These are phyloP conservation scores for Drosophila suboccidentalis DNA, from an alignment of 2,888 invertebrate genomes.

Conservation along the genomic window DNA sequence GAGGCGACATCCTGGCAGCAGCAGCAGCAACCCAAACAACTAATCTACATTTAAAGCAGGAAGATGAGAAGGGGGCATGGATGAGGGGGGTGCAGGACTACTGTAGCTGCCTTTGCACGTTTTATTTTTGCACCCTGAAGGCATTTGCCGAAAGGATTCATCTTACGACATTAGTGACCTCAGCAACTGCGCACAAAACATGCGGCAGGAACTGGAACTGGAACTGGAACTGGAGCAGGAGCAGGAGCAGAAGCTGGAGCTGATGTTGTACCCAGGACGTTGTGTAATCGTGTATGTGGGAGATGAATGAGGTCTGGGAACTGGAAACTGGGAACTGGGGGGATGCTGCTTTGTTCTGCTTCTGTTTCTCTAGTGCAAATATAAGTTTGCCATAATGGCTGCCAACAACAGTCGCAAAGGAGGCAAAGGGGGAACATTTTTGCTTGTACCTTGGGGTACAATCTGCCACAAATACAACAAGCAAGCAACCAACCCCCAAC, in stretches of 20 bases:
- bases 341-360: slow-evolving; percentile 66
- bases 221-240: slow-evolving; percentile 24
- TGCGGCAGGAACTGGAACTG: slow-evolving; percentile 35
- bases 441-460: slow-evolving; percentile 76
- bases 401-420: slow-evolving; percentile 63
- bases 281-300: slow-evolving; percentile 32
- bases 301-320: slow-evolving; percentile 21
- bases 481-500: slow-evolving; percentile 18
- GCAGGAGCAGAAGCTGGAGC: slow-evolving; percentile 22
- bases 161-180: slow-evolving; percentile 84
- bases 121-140: slow-evolving; percentile 82
- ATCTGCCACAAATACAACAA: slow-evolving; percentile 72
- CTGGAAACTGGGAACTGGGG: slow-evolving; percentile 17
- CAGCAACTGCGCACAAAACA: slow-evolving; percentile 77
- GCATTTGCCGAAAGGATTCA: slow-evolving; percentile 82
- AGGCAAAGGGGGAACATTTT: slow-evolving; percentile 31
- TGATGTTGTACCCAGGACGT: slow-evolving; percentile 6
- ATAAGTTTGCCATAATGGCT: slow-evolving; percentile 81
- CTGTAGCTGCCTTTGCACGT: slow-evolving; percentile 54
- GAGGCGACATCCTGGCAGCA: slow-evolving; percentile 38
- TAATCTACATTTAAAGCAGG: slow-evolving; percentile 76
- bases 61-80: neutral
- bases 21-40: slow-evolving; percentile 64
- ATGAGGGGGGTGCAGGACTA: neutral
- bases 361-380: slow-evolving; percentile 72